Evolutionary conservation across 2,113 vertebrate species (phyloP).

Genomic region (Anser brachyrhynchus): DNA sequence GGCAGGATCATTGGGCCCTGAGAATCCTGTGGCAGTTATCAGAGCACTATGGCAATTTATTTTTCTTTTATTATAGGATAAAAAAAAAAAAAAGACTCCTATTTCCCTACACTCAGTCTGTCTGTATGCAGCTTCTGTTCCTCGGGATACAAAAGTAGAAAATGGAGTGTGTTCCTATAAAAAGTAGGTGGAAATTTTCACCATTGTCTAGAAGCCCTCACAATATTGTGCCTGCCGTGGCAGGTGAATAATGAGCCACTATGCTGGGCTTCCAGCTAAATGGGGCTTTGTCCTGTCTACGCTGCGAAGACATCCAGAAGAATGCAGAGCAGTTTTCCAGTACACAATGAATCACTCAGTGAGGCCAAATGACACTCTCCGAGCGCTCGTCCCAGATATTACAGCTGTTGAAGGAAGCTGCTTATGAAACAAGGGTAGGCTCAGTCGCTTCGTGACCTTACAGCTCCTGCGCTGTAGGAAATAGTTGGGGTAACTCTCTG

Average conservation of each 20-base stretch:
- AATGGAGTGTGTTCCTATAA: not conserved
- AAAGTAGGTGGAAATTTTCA: constrained; percentile 36
- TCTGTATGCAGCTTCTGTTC: not conserved
- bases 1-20: not conserved
- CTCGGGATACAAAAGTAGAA: not conserved
- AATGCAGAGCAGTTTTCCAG: constrained; percentile 69
- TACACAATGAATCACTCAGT: constrained; percentile 71
- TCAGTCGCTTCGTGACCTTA: constrained; percentile 38
- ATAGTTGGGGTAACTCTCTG: constrained; percentile 35
- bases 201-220: constrained; percentile 29
- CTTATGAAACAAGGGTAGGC: constrained; percentile 67
- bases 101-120: not conserved
- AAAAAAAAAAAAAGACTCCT: not conserved
- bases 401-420: constrained; percentile 56
- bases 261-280: constrained; percentile 47
- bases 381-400: constrained; percentile 64
- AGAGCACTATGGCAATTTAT: not conserved
- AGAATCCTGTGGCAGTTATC: not conserved
- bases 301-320: constrained; percentile 56
- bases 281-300: constrained; percentile 57
- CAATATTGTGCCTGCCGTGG: constrained; percentile 30
- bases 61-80: not conserved
- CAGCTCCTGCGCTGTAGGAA: constrained; percentile 47
- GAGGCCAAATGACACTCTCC: constrained; percentile 56
- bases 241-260: constrained; percentile 62